A percentile compares a stretch with the other conserved stretches of the same genome.
Evolutionary conservation across 2,797 vertebrate species (phyloP).

Genomic region (Acanthurus tractus): DNA sequence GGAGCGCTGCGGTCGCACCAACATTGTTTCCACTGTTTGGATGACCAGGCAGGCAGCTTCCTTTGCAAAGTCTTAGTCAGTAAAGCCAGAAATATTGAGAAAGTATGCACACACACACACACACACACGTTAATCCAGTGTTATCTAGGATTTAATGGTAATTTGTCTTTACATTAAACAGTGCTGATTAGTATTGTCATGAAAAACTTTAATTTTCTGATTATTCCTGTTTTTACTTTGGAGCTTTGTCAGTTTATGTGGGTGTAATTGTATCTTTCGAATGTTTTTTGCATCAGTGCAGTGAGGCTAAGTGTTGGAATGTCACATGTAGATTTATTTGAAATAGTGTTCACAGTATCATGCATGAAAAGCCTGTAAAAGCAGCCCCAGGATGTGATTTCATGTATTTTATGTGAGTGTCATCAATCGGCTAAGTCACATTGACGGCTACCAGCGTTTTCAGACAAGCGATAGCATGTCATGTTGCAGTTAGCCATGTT

Average conservation of each 20-base stretch:
- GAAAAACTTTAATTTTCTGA: conserved; percentile 31
- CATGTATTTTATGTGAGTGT: conserved; percentile 7
- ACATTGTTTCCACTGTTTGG: conserved; percentile 84
- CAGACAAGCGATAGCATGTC: conserved; percentile 4
- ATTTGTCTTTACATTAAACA: conserved; percentile 38
- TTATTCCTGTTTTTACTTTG: conserved; percentile 11
- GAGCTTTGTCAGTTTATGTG: conserved; percentile 12
- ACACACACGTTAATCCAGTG: conserved; percentile 6
- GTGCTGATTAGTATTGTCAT: conserved; percentile 17
- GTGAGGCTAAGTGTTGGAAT: conserved; percentile 10
- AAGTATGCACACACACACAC: conserved; percentile 53
- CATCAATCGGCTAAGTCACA: conserved; percentile 23
- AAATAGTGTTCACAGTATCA: not conserved
- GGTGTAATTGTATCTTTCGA: conserved; percentile 31
- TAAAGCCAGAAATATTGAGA: conserved; percentile 56
- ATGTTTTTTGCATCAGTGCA: conserved; percentile 41
- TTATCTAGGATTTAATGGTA: conserved; percentile 33
- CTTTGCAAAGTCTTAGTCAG: conserved; percentile 63
- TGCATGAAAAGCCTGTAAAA: conserved; percentile 20
- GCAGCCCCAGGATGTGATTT: conserved; percentile 23
- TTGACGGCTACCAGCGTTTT: conserved; percentile 20
- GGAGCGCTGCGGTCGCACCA: conserved; percentile 70
- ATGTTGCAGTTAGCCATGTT: conserved; percentile 6
- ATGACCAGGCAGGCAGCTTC: conserved; percentile 76
- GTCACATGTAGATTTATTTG: conserved; percentile 14